phyloP scores from a whole-genome alignment of 2,888 invertebrate species.

The Xylota sylvarum region DNA sequence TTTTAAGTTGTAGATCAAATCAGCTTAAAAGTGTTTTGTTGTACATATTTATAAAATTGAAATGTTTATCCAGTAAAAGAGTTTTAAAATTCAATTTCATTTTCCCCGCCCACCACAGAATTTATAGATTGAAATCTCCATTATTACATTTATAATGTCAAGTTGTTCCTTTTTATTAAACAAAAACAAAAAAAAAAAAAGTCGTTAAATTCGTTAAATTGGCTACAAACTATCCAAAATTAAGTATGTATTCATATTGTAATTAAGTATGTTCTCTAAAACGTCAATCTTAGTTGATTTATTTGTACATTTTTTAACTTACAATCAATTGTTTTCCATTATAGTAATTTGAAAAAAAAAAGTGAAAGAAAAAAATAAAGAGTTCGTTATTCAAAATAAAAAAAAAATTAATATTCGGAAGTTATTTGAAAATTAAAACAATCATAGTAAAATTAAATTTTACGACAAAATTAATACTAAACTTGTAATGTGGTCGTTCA shows the following conservation, averaged over 20 bases:
- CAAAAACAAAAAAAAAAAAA: constrained; percentile 27
- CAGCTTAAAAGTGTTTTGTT: too few species aligned
- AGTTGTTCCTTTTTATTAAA: constrained; percentile 67
- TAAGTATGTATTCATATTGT: constrained; percentile 40
- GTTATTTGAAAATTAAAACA: constrained; percentile 61
- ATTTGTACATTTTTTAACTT: constrained; percentile 55
- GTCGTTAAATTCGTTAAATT: constrained; percentile 57
- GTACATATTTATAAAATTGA: too few species aligned
- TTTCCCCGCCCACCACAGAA: constrained; percentile 4
- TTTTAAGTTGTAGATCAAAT: too few species aligned
- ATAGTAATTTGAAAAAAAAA: constrained; percentile 49
- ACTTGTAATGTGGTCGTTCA: constrained; percentile 66
- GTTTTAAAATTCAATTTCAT: not conserved
- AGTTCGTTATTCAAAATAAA: constrained; percentile 40
- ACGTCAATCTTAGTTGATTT: constrained; percentile 43
- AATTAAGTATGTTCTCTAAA: constrained; percentile 40
- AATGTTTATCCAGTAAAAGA: too few species aligned
- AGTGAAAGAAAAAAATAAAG: constrained; percentile 26
- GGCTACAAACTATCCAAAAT: constrained; percentile 42
- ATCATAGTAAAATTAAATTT: constrained; percentile 76
- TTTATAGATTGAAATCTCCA: constrained; percentile 45
- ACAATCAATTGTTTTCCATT: constrained; percentile 75
- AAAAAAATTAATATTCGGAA: constrained; percentile 38
- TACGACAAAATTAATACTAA: constrained; percentile 55
- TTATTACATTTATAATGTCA: constrained; percentile 63